These are phyloP conservation scores for Harpegnathos saltator DNA, from an alignment of 1,140 invertebrate genomes.

Conservation along the genomic window DNA sequence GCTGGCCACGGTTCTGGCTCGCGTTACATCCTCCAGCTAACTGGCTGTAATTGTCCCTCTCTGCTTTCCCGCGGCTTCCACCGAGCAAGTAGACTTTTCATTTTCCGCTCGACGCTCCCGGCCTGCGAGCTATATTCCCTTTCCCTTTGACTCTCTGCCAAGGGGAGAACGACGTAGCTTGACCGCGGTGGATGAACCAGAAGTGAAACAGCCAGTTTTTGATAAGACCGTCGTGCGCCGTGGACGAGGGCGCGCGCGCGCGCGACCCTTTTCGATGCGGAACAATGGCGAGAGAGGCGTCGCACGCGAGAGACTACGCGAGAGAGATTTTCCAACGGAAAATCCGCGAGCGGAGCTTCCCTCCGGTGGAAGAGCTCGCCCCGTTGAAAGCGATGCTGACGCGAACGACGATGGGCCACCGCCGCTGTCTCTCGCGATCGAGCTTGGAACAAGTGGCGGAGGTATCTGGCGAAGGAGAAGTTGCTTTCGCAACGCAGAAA, in stretches of 20 bases:
- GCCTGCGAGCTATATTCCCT: constrained; percentile 15
- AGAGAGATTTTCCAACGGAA: background rate
- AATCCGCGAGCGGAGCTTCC: background rate
- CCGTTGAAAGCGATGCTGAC: background rate
- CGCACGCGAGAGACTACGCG: background rate
- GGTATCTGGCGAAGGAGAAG: background rate
- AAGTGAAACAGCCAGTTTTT: constrained; percentile 11
- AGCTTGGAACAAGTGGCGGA: background rate
- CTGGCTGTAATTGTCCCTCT: constrained; percentile 66
- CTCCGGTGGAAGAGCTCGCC: background rate
- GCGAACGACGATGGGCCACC: background rate
- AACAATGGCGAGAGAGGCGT: constrained; percentile 5
- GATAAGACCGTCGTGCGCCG: background rate
- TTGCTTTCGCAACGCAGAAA: constrained; percentile 31
- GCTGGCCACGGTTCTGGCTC: constrained; percentile 63
- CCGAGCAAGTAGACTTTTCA: constrained; percentile 67
- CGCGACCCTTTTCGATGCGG: background rate
- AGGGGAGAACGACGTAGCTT: constrained; percentile 1
- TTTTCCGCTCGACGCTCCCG: constrained; percentile 57
- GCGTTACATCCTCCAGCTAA: constrained; percentile 71
- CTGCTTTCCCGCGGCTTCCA: constrained; percentile 63
- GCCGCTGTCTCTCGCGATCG: constrained; percentile 26
- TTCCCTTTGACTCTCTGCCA: constrained; percentile 14
- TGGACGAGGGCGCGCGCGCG: no score
- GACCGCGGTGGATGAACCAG: background rate